phyloP scores from a whole-genome alignment of 2,797 vertebrate genomes.

The Menidia menidia region DNA sequence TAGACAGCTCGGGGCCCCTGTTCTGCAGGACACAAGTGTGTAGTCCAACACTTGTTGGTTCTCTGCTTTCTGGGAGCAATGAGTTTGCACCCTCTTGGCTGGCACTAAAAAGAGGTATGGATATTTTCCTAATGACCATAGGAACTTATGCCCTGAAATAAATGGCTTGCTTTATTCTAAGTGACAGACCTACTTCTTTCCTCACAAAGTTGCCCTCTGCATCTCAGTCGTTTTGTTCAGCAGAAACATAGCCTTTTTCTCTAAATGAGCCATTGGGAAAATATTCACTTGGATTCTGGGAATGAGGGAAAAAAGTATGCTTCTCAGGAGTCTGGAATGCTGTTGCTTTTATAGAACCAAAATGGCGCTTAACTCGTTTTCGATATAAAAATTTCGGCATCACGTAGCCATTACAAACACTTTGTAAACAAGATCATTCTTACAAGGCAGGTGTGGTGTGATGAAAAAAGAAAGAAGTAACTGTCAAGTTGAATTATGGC shows the following conservation, averaged over 20 bases:
- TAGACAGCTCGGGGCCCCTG: slow-evolving; percentile 48
- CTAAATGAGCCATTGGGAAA: slow-evolving; percentile 49
- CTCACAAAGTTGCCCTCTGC: slow-evolving; percentile 54
- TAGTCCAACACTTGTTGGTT: slow-evolving; percentile 50
- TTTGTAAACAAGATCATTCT: background rate
- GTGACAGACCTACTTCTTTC: slow-evolving; percentile 70
- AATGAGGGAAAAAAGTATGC: slow-evolving; percentile 29
- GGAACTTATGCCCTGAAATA: slow-evolving; percentile 66
- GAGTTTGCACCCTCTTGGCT: slow-evolving; percentile 55
- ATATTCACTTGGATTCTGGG: slow-evolving; percentile 53
- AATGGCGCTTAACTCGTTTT: background rate
- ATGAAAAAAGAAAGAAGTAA: slow-evolving; percentile 22
- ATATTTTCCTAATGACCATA: slow-evolving; percentile 76
- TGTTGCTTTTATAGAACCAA: slow-evolving; percentile 20
- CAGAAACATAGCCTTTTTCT: slow-evolving; percentile 47
- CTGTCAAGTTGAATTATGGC: background rate
- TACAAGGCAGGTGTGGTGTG: background rate
- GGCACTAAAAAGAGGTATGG: slow-evolving; percentile 59
- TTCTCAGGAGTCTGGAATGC: slow-evolving; percentile 26
- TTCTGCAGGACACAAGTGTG: slow-evolving; percentile 51
- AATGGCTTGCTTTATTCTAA: slow-evolving; percentile 76
- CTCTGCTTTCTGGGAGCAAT: slow-evolving; percentile 58
- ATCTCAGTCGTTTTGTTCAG: slow-evolving; percentile 50
- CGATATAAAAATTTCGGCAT: background rate
- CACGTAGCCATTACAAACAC: background rate